A percentile compares a stretch with the other conserved stretches of the same genome.
phyloP scores from a whole-genome alignment of 2,797 vertebrate genomes.

The Acrossocheilus wenchowensis region DNA sequence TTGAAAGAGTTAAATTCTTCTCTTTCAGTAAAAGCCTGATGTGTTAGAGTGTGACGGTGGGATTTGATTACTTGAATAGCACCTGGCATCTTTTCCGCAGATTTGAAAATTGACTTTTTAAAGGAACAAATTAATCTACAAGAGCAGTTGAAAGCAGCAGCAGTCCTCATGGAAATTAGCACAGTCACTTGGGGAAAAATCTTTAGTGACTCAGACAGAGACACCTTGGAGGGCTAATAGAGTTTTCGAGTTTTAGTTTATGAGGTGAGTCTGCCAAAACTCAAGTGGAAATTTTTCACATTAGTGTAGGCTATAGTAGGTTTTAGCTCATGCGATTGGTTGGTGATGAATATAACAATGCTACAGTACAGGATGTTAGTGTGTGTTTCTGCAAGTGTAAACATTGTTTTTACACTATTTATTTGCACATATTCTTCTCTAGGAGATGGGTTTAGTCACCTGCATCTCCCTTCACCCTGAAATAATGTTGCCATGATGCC shows the following conservation, averaged over 20 bases:
- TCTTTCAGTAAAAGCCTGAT: neutral
- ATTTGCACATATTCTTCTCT: conserved; percentile 8
- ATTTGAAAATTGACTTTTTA: conserved; percentile 22
- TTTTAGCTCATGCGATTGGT: neutral
- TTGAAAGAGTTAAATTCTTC: neutral
- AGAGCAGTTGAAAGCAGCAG: conserved; percentile 11
- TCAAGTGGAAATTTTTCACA: conserved; percentile 35
- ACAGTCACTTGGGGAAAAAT: conserved; percentile 19
- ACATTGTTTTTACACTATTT: neutral
- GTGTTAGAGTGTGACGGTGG: neutral
- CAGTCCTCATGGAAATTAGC: conserved; percentile 22
- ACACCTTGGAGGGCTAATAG: conserved; percentile 22
- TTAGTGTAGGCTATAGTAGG: neutral
- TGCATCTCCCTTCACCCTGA: neutral
- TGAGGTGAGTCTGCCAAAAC: conserved; percentile 23
- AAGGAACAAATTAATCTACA: neutral
- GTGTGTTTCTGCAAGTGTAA: conserved; percentile 51
- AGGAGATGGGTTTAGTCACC: neutral
- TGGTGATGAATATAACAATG: conserved; percentile 39
- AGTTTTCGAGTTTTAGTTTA: conserved; percentile 6
- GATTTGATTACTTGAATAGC: neutral
- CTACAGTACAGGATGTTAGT: conserved; percentile 57
- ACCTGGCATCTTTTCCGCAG: neutral
- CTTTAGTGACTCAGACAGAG: conserved; percentile 29
- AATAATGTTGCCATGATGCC: neutral